Evolutionary conservation across 1,140 invertebrate genomes (phyloP).

Genomic region (Adelges cooleyi): DNA sequence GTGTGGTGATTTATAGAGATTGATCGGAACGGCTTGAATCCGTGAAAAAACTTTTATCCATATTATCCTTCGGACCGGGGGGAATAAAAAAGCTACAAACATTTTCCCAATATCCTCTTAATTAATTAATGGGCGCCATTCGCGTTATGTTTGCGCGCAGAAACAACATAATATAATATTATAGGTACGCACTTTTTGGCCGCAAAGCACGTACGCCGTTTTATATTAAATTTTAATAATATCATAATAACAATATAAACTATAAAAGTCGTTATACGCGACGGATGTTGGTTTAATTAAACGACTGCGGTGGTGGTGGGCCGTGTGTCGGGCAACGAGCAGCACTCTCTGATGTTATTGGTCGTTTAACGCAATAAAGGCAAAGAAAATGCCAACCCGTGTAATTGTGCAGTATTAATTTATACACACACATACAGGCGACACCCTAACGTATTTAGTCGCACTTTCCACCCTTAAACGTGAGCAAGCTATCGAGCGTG

Average conservation of each 20-base stretch:
- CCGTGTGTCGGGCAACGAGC: background rate
- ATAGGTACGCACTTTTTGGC: background rate
- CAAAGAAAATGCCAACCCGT: background rate
- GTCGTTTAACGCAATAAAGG: background rate
- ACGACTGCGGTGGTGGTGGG: background rate
- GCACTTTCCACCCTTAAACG: slow-evolving; percentile 7
- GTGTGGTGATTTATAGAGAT: background rate
- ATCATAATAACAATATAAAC: background rate
- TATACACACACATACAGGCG: background rate
- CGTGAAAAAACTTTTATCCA: too few relatives aligned
- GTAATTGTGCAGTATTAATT: slow-evolving; percentile 12
- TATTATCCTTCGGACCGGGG: background rate
- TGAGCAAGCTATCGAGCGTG: too few relatives aligned
- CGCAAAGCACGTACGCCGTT: background rate
- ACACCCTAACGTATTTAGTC: background rate
- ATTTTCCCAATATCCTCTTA: background rate
- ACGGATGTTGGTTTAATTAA: slow-evolving; percentile 23
- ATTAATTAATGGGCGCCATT: background rate
- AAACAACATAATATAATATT: background rate
- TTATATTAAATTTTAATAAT: too few relatives aligned
- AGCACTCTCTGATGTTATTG: background rate
- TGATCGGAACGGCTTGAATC: slow-evolving; percentile 16
- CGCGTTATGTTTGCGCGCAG: background rate
- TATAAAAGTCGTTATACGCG: slow-evolving; percentile 14
- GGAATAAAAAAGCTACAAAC: background rate